These are phyloP conservation scores for Agonopterix subpropinquella DNA, from an alignment of 2,888 invertebrate species.

Conservation along the genomic window DNA sequence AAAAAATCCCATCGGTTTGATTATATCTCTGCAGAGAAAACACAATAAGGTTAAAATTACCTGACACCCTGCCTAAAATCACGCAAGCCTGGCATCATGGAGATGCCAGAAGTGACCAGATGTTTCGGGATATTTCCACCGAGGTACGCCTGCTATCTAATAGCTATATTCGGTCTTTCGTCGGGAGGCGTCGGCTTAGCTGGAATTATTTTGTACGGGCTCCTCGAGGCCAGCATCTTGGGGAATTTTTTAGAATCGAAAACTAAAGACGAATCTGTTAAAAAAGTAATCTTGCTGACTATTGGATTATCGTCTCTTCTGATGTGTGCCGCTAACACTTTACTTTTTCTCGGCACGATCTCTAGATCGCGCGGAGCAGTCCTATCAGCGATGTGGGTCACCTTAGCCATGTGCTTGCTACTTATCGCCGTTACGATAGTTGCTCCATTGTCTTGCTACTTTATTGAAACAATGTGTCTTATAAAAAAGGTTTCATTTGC, in stretches of 20 bases:
- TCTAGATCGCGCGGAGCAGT: neutral
- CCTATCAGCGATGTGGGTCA: neutral
- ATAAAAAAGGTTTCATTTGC: neutral
- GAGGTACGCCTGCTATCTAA: slow-evolving; percentile 29
- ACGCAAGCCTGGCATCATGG: neutral
- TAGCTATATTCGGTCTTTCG: slow-evolving; percentile 29
- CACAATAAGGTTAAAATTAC: too few species aligned
- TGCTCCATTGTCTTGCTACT: neutral
- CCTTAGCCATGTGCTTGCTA: neutral
- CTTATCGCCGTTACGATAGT: neutral
- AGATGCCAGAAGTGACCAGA: neutral
- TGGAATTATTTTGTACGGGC: slow-evolving; percentile 28
- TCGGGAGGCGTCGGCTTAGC: slow-evolving; percentile 26
- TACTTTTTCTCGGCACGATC: neutral
- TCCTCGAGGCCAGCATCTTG: neutral
- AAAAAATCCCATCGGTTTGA: too few species aligned
- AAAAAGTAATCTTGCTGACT: neutral
- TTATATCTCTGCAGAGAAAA: too few species aligned
- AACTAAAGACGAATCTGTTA: neutral
- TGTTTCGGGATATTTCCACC: slow-evolving; percentile 5
- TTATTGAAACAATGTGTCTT: neutral
- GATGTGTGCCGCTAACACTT: neutral
- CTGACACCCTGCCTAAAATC: too few species aligned
- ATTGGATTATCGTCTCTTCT: neutral
- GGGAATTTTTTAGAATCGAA: neutral